These are phyloP conservation scores for Hymenopus coronatus DNA, from an alignment of 2,888 invertebrate genomes.

Conservation along the genomic window DNA sequence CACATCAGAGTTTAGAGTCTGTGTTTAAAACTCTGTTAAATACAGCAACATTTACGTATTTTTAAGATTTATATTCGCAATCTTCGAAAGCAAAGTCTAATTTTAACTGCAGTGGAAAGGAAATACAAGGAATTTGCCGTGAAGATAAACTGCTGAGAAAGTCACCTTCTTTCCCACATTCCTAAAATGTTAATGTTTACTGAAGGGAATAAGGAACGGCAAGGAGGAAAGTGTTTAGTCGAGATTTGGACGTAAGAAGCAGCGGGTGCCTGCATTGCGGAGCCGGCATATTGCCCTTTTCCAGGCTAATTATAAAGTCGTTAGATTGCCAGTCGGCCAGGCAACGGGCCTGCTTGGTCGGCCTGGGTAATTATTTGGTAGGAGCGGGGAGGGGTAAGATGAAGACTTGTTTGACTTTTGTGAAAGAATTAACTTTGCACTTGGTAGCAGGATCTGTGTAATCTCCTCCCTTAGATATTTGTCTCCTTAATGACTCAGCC, in stretches of 20 bases:
- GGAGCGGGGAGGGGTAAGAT: neutral
- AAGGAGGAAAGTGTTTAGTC: neutral
- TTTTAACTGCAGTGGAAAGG: neutral
- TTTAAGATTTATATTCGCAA: too few species aligned
- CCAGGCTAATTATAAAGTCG: constrained; percentile 22
- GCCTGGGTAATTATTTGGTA: constrained; percentile 13
- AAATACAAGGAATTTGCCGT: neutral
- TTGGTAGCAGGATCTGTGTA: neutral
- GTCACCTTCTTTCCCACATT: neutral
- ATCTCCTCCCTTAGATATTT: neutral
- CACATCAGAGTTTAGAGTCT: too few species aligned
- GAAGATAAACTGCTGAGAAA: neutral
- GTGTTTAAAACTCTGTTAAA: too few species aligned
- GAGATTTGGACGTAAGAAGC: neutral
- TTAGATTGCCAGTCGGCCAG: constrained; percentile 4
- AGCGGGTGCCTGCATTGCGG: constrained; percentile 5
- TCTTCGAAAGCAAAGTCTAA: too few species aligned
- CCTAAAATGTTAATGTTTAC: neutral
- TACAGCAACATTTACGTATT: too few species aligned
- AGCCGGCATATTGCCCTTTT: constrained; percentile 18
- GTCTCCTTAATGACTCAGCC: neutral
- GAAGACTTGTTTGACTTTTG: constrained; percentile 11
- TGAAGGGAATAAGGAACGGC: neutral
- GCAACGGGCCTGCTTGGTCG: neutral
- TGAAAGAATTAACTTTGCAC: constrained; percentile 8